Conservation (phyloP, 2,797 vertebrate species). For the Melanotaenia nigrans region DNA sequence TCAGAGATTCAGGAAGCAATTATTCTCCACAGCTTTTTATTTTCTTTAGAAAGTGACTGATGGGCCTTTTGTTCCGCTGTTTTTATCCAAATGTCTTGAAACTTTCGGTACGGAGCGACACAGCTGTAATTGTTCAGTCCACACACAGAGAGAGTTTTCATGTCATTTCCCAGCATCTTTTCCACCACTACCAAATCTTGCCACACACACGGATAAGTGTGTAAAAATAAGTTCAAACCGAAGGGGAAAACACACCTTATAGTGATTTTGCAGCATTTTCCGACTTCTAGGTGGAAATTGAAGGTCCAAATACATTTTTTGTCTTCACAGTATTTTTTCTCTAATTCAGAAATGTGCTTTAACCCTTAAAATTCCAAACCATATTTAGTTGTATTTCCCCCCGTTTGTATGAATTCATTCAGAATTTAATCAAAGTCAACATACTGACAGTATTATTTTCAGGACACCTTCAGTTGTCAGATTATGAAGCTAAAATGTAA, state of each 20-base stretch:
- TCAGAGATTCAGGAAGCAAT: not conserved
- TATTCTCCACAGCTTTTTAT: not conserved
- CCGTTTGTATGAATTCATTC: not conserved
- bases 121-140: not conserved
- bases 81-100: slow-evolving; percentile 2
- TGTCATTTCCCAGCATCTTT: not conserved
- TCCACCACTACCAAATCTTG: not conserved
- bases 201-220: not conserved
- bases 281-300: not conserved
- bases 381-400: not conserved
- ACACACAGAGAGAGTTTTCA: not conserved
- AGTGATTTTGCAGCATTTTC: not conserved
- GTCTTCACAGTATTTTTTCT: not conserved
- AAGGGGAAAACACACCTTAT: not conserved
- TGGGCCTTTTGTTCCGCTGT: slow-evolving; percentile 1
- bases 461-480: not conserved
- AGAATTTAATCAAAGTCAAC: not conserved
- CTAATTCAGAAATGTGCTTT: not conserved
- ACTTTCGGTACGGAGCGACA: not conserved
- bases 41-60: not conserved
- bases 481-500: not conserved
- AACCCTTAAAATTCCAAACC: not conserved
- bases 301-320: not conserved
- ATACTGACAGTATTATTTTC: not conserved
- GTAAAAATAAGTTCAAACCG: not conserved